These are phyloP conservation scores for Chrysemys picta DNA, from an alignment of 2,113 vertebrate genomes.

Conservation along the genomic window DNA sequence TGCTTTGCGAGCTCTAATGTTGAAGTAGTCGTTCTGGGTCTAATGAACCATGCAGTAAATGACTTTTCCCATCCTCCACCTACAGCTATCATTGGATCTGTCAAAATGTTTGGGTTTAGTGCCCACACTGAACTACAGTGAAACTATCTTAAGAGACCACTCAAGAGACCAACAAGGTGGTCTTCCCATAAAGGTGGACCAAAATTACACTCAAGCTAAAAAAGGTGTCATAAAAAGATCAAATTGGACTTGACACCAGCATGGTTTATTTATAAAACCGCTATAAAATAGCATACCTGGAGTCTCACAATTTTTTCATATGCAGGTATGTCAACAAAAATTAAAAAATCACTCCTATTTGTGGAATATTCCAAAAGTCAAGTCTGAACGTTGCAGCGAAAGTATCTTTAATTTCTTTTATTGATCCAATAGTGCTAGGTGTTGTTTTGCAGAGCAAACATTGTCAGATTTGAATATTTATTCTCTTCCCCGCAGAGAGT, in stretches of 20 bases:
- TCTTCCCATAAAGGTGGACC: not conserved
- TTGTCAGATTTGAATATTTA: not conserved
- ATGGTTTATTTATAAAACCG: constrained; percentile 27
- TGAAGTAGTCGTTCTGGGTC: not conserved
- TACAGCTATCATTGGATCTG: not conserved
- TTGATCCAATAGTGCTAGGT: not conserved
- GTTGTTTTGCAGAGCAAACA: constrained; percentile 15
- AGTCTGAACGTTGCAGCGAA: constrained; percentile 16
- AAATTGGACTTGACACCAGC: not conserved
- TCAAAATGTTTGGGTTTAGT: not conserved
- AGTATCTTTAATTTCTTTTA: constrained; percentile 3
- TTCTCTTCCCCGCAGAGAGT: constrained; percentile 19
- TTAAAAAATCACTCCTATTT: constrained; percentile 22
- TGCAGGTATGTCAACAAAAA: not conserved
- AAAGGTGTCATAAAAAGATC: not conserved
- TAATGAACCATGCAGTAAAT: not conserved
- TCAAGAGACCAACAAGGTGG: not conserved
- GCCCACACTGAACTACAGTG: too few relatives aligned
- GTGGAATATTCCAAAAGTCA: constrained; percentile 26
- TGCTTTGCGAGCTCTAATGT: not conserved
- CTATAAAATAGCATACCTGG: constrained; percentile 15
- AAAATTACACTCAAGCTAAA: not conserved
- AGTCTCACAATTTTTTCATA: constrained; percentile 9
- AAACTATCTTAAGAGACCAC: not conserved
- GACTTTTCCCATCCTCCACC: not conserved